Conservation (phyloP, 1,140 invertebrate species). For the Drosophila busckii region DNA sequence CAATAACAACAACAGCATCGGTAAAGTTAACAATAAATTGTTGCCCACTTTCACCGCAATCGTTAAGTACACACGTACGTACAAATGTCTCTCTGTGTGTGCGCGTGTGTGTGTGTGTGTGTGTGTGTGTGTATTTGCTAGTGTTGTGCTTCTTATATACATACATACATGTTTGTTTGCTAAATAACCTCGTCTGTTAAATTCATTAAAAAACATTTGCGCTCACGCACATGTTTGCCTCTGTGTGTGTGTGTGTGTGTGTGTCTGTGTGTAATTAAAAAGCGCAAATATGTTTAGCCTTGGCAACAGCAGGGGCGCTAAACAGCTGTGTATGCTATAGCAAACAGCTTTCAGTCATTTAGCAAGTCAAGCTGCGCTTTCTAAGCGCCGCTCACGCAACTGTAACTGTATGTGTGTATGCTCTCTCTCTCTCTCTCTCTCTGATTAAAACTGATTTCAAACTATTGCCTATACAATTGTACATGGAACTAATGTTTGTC, state of each 20-base stretch:
- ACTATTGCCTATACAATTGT: no score
- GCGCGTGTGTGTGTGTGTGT: background rate
- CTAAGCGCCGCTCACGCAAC: background rate
- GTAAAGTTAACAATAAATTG: slow-evolving; percentile 9
- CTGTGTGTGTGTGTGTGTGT: no score
- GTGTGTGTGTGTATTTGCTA: background rate
- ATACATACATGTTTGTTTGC: no score
- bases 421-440: background rate
- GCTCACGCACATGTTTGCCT: slow-evolving; percentile 7
- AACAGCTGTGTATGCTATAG: slow-evolving; percentile 30
- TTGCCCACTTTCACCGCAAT: slow-evolving; percentile 32
- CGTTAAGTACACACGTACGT: slow-evolving; percentile 6
- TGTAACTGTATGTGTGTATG: background rate
- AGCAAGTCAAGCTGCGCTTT: slow-evolving; percentile 18
- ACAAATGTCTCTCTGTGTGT: background rate
- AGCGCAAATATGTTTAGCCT: slow-evolving; percentile 9
- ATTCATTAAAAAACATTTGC: slow-evolving; percentile 22
- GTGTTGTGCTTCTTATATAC: no score
- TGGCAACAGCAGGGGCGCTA: slow-evolving; percentile 30
- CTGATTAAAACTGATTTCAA: no score
- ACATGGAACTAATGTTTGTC: no score
- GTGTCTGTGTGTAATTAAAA: slow-evolving; percentile 26
- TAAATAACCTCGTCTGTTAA: slow-evolving; percentile 14
- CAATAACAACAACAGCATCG: background rate
- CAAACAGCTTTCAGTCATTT: slow-evolving; percentile 17